Conservation (phyloP, 2,113 vertebrate genomes). For the Poicephalus meyeri region DNA sequence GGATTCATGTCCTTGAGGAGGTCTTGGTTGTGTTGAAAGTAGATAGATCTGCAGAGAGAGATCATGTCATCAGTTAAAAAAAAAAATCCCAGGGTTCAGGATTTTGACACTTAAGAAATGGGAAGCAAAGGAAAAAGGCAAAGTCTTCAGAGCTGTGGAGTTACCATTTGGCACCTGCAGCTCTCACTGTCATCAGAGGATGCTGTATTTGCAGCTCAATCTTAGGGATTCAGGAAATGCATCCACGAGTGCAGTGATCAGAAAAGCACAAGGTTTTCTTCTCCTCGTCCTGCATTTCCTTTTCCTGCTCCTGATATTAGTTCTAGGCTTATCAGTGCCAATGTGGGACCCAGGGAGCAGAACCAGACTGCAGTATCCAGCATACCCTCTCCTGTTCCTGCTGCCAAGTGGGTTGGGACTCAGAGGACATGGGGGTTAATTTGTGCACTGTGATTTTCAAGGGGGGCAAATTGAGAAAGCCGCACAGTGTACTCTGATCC, state of each 20-base stretch:
- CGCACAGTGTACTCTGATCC: not conserved
- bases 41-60: not conserved
- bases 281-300: not conserved
- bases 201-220: not conserved
- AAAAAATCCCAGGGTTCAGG: not conserved
- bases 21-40: not conserved
- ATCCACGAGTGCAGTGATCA: not conserved
- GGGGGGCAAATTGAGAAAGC: not conserved
- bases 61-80: not conserved
- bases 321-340: not conserved
- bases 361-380: not conserved
- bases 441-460: not conserved
- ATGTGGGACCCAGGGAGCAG: rapidly evolving
- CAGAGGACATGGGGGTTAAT: not conserved
- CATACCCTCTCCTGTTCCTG: not conserved
- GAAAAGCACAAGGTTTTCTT: not conserved
- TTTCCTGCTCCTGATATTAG: not conserved
- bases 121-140: not conserved
- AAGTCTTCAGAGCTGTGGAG: not conserved
- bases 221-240: not conserved
- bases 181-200: not conserved
- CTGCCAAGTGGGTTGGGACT: not conserved
- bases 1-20: not conserved
- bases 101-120: constrained; percentile 15
- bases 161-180: not conserved